Percentiles rank a stretch among this genome's conserved stretches.
These are phyloP conservation scores for Episyrphus balteatus DNA, from an alignment of 1,140 invertebrate species.

Conservation along the genomic window DNA sequence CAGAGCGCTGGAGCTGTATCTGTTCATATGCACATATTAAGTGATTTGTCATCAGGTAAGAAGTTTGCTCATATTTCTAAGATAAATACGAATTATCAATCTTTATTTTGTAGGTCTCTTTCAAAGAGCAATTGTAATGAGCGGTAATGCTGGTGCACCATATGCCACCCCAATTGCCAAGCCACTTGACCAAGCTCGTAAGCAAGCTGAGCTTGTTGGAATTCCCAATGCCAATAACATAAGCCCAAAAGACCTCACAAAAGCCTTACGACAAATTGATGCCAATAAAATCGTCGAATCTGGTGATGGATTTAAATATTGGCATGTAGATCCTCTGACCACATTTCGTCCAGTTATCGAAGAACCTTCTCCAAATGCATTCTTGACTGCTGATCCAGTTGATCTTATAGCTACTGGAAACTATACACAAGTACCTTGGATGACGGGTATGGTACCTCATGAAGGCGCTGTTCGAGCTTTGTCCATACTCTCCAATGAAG, in stretches of 20 bases:
- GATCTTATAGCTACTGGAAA: constrained; percentile 23
- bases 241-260: constrained; percentile 12
- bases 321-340: constrained; percentile 22
- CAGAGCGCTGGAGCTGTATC: constrained; percentile 43
- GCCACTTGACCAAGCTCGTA: constrained; percentile 33
- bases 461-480: constrained; percentile 38
- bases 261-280: constrained; percentile 29
- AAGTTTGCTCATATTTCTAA: background rate
- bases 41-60: constrained; percentile 30
- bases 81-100: background rate
- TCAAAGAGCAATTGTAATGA: constrained; percentile 41
- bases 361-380: constrained; percentile 18
- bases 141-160: constrained; percentile 44
- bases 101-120: constrained; percentile 30
- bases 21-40: constrained; percentile 39
- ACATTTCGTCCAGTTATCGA: constrained; percentile 33
- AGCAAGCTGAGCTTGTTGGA: constrained; percentile 12
- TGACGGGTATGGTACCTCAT: constrained; percentile 33
- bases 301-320: constrained; percentile 22
- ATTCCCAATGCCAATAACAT: constrained; percentile 9
- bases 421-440: constrained; percentile 33
- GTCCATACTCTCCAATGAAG: constrained; percentile 27
- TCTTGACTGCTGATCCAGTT: constrained; percentile 33
- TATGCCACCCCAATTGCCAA: constrained; percentile 38
- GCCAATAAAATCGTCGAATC: constrained; percentile 18